These are phyloP conservation scores for Meloidogyne exigua DNA, from an alignment of 1,140 invertebrate genomes.

Conservation along the genomic window DNA sequence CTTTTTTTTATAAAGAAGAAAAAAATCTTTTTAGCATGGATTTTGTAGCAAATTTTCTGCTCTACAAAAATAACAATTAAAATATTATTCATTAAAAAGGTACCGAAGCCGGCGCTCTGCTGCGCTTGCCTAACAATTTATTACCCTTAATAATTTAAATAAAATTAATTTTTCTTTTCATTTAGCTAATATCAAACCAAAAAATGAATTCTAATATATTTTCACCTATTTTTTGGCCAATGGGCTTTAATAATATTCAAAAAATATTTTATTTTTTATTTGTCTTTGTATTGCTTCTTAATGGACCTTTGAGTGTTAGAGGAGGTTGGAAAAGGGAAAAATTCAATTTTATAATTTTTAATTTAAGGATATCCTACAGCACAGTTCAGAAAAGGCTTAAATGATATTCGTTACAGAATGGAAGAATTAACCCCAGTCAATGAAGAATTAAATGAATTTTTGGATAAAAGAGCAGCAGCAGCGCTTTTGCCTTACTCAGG, in stretches of 20 bases:
- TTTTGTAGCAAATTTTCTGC: background rate
- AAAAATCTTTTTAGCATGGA: background rate
- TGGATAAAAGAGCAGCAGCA: constrained; percentile 16
- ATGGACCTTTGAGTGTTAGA: background rate
- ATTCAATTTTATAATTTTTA: too few species aligned
- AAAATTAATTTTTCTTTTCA: background rate
- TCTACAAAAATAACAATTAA: background rate
- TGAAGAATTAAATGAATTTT: background rate
- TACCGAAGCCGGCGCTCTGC: background rate
- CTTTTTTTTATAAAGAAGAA: background rate
- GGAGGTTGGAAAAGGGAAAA: background rate
- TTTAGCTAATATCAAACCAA: background rate
- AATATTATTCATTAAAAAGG: background rate
- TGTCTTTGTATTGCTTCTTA: background rate
- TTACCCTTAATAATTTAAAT: background rate
- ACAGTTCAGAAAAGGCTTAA: background rate
- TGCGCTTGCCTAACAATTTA: background rate
- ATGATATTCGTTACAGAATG: background rate
- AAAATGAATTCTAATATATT: background rate
- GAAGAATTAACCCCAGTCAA: background rate
- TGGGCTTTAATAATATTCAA: background rate
- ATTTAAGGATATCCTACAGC: background rate
- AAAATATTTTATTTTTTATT: background rate
- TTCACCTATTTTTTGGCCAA: background rate
- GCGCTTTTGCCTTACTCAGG: constrained; percentile 14